Evolutionary conservation across 2,113 vertebrate species (phyloP).

Genomic region (Astatoreochromis straeleni): DNA sequence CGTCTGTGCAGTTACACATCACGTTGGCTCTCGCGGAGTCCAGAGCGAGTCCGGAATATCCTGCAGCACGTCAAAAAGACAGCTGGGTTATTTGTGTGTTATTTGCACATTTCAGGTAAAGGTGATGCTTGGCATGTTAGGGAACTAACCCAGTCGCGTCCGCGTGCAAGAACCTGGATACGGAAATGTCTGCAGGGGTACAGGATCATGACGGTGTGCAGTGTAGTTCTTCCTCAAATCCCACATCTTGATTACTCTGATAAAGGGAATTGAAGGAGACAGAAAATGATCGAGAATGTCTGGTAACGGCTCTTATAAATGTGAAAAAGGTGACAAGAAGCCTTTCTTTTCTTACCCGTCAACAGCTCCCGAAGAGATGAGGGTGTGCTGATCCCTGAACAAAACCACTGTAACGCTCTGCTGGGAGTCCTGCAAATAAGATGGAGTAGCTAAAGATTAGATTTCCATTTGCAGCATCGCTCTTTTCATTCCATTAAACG

Average conservation of each 20-base stretch:
- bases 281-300: neutral
- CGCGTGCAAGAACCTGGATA: conserved; percentile 89
- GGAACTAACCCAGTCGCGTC: conserved; percentile 79
- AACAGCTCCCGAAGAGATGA: conserved; percentile 93
- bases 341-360: conserved; percentile 83
- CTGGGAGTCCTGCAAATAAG: conserved; percentile 80
- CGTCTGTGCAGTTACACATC: conserved; percentile 94
- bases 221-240: conserved; percentile 92
- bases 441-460: neutral
- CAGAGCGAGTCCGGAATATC: conserved; percentile 90
- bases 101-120: neutral
- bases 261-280: neutral
- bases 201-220: conserved; percentile 75
- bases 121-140: accelerated
- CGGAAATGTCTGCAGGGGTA: conserved; percentile 77
- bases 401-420: conserved; percentile 96
- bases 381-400: conserved; percentile 86
- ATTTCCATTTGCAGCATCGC: neutral
- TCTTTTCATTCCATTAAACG: neutral
- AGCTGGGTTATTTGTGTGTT: neutral
- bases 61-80: conserved; percentile 55
- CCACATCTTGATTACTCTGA: conserved; percentile 93
- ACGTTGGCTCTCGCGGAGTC: conserved; percentile 84
- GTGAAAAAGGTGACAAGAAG: too few relatives aligned
- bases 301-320: neutral